phyloP scores from a whole-genome alignment of 2,113 vertebrate genomes.

The Suricata suricatta region DNA sequence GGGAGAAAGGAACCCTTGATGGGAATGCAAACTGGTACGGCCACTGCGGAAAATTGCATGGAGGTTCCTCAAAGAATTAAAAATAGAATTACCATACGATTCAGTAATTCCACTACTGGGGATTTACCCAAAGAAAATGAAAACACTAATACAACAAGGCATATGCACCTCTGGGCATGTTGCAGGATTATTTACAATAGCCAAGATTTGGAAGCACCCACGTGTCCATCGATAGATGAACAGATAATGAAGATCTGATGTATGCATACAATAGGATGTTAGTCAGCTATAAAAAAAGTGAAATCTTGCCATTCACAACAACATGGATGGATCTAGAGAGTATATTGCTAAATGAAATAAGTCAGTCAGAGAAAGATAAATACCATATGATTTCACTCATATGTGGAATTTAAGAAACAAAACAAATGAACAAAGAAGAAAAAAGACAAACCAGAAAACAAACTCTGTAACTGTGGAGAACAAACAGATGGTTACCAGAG shows the following conservation, averaged over 20 bases:
- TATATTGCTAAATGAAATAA: background rate
- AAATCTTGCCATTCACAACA: background rate
- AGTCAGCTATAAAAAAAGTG: background rate
- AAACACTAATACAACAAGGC: background rate
- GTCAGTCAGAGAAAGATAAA: background rate
- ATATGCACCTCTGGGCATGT: background rate
- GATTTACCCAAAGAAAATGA: background rate
- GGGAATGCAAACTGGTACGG: background rate
- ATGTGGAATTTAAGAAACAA: background rate
- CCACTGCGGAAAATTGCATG: background rate
- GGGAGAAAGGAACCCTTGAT: background rate
- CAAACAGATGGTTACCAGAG: background rate
- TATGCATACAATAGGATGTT: background rate
- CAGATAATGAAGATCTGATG: background rate
- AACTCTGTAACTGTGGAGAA: background rate
- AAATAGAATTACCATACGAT: background rate
- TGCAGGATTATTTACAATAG: background rate
- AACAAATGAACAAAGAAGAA: background rate
- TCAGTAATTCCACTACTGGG: background rate
- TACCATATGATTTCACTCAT: background rate
- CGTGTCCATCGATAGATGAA: background rate
- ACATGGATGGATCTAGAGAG: background rate
- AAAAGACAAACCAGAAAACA: background rate
- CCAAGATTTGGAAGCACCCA: background rate
- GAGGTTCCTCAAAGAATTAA: background rate